Conservation (phyloP, 2,113 vertebrate genomes). For the Colistium nudipinnis region DNA sequence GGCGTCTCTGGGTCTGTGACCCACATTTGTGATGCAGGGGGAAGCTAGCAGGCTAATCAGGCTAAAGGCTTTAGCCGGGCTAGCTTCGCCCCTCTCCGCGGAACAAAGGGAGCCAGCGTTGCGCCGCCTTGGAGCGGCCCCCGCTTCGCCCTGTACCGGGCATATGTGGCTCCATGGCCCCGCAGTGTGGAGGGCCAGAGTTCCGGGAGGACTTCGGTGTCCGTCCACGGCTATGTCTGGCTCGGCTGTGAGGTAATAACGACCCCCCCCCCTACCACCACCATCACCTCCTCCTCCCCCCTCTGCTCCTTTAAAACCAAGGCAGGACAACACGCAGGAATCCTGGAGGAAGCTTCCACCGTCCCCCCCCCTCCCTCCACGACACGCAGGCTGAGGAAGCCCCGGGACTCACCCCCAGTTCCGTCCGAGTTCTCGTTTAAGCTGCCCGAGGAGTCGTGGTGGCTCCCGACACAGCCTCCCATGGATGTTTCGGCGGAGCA, state of each 20-base stretch:
- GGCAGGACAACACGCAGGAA: slow-evolving; percentile 52
- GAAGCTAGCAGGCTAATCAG: slow-evolving; percentile 65
- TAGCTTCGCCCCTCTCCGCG: slow-evolving; percentile 50
- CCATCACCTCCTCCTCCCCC: not conserved
- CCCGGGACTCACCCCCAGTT: slow-evolving; percentile 87
- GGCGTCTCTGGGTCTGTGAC: slow-evolving; percentile 57
- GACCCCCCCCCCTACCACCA: slow-evolving; percentile 20
- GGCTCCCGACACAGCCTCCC: slow-evolving; percentile 98
- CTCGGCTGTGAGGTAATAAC: slow-evolving; percentile 18
- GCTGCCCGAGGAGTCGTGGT: slow-evolving; percentile 97
- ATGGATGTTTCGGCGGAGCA: slow-evolving; percentile 86
- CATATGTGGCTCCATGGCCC: slow-evolving; percentile 1
- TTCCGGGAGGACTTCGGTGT: slow-evolving; percentile 5
- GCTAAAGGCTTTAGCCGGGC: slow-evolving; percentile 62
- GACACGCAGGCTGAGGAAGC: not conserved
- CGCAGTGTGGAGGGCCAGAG: not conserved
- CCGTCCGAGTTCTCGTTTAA: slow-evolving; percentile 97
- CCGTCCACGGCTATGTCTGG: slow-evolving; percentile 45
- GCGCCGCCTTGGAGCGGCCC: slow-evolving; percentile 12
- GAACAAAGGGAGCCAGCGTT: slow-evolving; percentile 65
- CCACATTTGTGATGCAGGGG: slow-evolving; percentile 56
- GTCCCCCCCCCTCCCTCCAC: not conserved
- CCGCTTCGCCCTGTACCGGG: slow-evolving; percentile 12
- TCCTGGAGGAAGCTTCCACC: slow-evolving; percentile 34
- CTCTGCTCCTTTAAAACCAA: not conserved